Evolutionary conservation across 2,888 invertebrate species (phyloP), one percentile per base, ranked within the genome.

Genomic region (Stenolophus ochropezus): DNA sequence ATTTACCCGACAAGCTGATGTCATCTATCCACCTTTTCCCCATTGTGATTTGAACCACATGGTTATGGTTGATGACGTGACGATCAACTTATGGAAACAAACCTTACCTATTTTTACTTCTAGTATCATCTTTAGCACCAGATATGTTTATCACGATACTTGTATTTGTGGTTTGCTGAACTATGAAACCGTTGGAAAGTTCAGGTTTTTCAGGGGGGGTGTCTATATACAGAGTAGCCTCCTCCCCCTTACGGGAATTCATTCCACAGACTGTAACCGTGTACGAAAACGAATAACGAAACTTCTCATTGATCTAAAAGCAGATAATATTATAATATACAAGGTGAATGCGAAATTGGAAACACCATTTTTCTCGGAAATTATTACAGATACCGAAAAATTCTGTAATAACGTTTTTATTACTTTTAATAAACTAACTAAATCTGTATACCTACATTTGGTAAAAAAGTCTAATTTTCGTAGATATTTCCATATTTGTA

Each of bases 161-260:
- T 1, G 81, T 75, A 23, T 81, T 81, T 11, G 75, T 81, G 1
- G 25, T 61, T 8, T 27, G 61, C 27, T 75, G 42, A 20, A 80
- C 21, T 16, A 11, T 47, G 20, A 81, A 16, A 25, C 61, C 51
- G 11, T 21, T 23, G 8, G 2, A 6, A n/a, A 81, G 56, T 61
- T 61, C 58, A 11, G 81, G 81, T 25, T 58, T 81, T 56, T 81
- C 74, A 27, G 81, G 81, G 2, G 81, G 81, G 4, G 81, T 81
- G 20, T 74, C 47, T 61, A 81, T 73, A n/a, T n/a, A 18, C 11
- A 61, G 25, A 56, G 58, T 74, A 20, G 47, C 81, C 6, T 47
- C 47, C 6, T 61, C 75, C 23, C 81, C 81, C 11, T 75, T 8
- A 8, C n/a, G 18, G 1, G 42, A 21, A 47, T 74, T 81, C 14